Evolutionary conservation across 2,113 vertebrate genomes (phyloP).

Genomic region (Zosterops hypoxanthus): DNA sequence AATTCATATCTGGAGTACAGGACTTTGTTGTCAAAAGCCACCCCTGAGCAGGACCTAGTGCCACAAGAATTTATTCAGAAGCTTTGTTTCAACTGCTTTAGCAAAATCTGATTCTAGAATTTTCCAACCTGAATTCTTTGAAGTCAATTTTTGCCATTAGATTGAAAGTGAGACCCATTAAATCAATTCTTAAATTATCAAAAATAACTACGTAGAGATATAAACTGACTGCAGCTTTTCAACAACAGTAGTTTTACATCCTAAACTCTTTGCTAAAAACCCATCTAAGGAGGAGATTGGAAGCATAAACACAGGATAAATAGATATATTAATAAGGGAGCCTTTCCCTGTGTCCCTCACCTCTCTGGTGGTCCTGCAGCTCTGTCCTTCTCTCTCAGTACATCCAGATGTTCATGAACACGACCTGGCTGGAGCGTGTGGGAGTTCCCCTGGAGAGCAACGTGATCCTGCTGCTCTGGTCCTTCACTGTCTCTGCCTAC

Average conservation of each 20-base stretch:
- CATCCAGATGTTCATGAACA: conserved; percentile 86
- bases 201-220: neutral
- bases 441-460: conserved; percentile 73
- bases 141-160: neutral
- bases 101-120: neutral
- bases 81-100: neutral
- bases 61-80: neutral
- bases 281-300: neutral
- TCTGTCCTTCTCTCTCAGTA: conserved; percentile 68
- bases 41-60: neutral
- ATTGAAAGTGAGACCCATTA: neutral
- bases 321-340: neutral
- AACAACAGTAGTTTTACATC: neutral
- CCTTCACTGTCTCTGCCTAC: conserved; percentile 85
- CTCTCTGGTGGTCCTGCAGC: neutral
- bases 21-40: neutral
- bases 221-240: neutral
- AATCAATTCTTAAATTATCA: neutral
- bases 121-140: neutral
- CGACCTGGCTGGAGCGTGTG: conserved; percentile 79
- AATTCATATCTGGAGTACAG: neutral
- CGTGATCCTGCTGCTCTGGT: conserved; percentile 85
- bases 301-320: neutral
- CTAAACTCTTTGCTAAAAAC: neutral
- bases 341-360: neutral